A percentile compares a stretch with the other conserved stretches of the same genome.
phyloP scores from a whole-genome alignment of 1,140 invertebrate species.

The Cephus cinctus region DNA sequence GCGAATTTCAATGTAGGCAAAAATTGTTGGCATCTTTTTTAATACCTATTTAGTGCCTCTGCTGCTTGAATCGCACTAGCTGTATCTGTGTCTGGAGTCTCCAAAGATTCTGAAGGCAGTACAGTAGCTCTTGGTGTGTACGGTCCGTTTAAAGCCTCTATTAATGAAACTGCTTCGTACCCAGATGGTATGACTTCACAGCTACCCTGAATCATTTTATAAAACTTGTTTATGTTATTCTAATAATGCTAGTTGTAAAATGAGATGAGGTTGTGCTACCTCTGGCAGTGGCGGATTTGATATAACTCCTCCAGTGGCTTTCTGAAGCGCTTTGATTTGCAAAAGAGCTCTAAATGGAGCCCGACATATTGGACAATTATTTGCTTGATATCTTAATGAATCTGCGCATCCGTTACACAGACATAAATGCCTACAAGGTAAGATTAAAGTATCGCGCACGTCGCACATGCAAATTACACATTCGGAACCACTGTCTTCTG shows the following conservation, averaged over 20 bases:
- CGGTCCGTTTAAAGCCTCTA: conserved; percentile 98
- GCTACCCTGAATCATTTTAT: conserved; percentile 52
- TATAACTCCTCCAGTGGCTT: conserved; percentile 61
- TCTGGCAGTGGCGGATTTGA: conserved; percentile 55
- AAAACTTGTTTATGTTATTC: conserved; percentile 12
- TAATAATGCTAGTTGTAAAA: conserved; percentile 7
- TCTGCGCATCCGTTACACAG: conserved; percentile 97
- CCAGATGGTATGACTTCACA: conserved; percentile 87
- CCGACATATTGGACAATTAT: conserved; percentile 97
- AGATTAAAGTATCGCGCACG: conserved; percentile 93
- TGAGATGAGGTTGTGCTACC: conserved; percentile 30
- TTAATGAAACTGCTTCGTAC: conserved; percentile 93
- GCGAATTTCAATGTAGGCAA: too few relatives aligned
- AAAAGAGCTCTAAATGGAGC: conserved; percentile 95
- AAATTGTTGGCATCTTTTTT: background rate
- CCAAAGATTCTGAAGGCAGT: conserved; percentile 56
- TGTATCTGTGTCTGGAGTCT: conserved; percentile 57
- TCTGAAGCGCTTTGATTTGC: conserved; percentile 93
- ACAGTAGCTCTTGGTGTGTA: conserved; percentile 62
- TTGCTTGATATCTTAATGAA: conserved; percentile 94
- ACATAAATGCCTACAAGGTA: conserved; percentile 97
- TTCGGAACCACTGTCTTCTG: conserved; percentile 95
- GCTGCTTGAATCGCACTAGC: conserved; percentile 65
- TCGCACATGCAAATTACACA: conserved; percentile 99
- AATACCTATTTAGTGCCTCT: conserved; percentile 65